A percentile compares a stretch with the other conserved stretches of the same genome.
These are phyloP conservation scores for Malurus alboscapulatus DNA, from an alignment of 2,113 vertebrate genomes.

Conservation along the genomic window DNA sequence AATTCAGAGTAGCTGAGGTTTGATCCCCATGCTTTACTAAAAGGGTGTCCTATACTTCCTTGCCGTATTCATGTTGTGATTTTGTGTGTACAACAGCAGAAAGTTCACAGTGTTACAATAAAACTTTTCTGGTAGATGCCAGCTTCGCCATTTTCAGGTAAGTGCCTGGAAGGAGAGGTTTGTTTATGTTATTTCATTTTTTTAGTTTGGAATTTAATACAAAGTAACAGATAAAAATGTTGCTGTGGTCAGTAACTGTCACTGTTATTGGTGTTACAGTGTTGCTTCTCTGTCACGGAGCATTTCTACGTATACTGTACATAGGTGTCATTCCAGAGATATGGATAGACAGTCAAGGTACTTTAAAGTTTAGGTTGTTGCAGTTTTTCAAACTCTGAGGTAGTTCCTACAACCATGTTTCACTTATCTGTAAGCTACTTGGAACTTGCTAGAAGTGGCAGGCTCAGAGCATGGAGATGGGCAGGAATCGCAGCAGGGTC, in stretches of 20 bases:
- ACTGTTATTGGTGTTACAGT: too few relatives aligned
- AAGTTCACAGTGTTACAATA: background rate
- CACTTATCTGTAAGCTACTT: accelerated
- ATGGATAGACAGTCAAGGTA: accelerated
- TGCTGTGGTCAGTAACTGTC: background rate
- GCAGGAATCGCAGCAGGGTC: background rate
- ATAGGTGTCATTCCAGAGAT: background rate
- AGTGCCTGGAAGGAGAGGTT: background rate
- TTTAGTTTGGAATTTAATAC: too few relatives aligned
- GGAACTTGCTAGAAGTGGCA: background rate
- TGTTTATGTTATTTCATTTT: too few relatives aligned
- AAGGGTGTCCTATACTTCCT: background rate
- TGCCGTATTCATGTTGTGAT: background rate
- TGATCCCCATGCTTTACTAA: accelerated
- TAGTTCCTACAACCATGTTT: background rate
- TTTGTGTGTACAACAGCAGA: accelerated
- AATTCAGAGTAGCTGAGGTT: background rate
- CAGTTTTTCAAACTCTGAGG: background rate
- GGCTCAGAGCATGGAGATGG: too few relatives aligned
- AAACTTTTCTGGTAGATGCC: background rate
- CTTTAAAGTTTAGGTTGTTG: background rate
- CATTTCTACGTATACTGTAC: accelerated
- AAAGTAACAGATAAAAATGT: background rate
- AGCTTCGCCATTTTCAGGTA: background rate
- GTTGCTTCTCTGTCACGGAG: background rate